These are phyloP conservation scores for Vombatus ursinus DNA, from an alignment of 2,113 vertebrate genomes.

Conservation along the genomic window DNA sequence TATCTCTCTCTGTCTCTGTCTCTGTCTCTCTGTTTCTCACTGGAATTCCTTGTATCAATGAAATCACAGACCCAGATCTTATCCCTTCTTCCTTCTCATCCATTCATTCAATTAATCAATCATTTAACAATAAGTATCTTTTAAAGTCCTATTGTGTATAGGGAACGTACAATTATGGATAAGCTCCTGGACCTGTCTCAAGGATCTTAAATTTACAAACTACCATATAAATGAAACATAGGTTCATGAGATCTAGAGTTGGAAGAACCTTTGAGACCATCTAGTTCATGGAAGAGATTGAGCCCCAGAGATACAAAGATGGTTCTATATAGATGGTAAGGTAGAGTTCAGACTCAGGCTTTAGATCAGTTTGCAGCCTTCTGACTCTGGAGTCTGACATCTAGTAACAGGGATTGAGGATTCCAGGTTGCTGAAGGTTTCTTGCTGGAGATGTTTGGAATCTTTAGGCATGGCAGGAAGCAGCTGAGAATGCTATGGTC, in stretches of 20 bases:
- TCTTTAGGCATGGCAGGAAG: neutral
- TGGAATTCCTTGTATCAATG: neutral
- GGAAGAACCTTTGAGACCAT: neutral
- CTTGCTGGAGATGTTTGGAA: neutral
- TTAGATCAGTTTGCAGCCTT: neutral
- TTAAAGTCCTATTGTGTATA: neutral
- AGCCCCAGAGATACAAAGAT: neutral
- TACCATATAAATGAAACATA: neutral
- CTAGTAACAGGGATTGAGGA: neutral
- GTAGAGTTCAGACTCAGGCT: neutral
- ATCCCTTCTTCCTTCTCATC: neutral
- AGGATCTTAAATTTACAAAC: neutral
- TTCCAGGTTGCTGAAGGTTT: neutral
- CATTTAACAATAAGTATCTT: neutral
- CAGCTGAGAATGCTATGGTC: neutral
- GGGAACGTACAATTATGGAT: neutral
- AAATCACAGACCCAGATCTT: neutral
- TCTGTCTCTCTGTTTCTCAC: neutral
- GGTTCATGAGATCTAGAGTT: neutral
- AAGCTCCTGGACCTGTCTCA: neutral
- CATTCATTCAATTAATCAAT: neutral
- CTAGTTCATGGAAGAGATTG: neutral
- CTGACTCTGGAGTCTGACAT: neutral
- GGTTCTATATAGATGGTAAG: neutral
- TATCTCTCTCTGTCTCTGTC: neutral